Evolutionary conservation across 2,797 vertebrate species (phyloP), one percentile per base, ranked within the genome.

Genomic region (Protonibea diacanthus): DNA sequence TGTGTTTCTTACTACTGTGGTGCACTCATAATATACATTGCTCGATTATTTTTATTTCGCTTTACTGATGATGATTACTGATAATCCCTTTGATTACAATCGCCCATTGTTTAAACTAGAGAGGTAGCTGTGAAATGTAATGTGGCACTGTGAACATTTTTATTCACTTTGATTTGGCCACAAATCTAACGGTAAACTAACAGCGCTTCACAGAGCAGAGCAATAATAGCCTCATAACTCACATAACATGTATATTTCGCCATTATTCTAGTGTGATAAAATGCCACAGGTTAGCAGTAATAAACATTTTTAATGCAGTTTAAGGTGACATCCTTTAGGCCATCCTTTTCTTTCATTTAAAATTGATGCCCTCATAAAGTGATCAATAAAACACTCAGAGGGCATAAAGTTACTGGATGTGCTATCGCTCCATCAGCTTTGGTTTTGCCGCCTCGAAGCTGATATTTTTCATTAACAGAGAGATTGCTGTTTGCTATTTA

Each of bases 381-480:
- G 65, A 85, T 90, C 86, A 76, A 89, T 90, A 74, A 75, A 85
- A 80, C 10, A 52, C 23, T 71, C 60, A 29, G 45, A 74, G 56
- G 64, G 53, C 40, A 45, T 60, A 66, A 76, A 56, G 77, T 58
- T 67, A 47, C 60, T 47, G 45, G 21, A 29, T 55, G 60, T 13
- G 70, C 42, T 49, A 29, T 60, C 25, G 57, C 29, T 69, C 74
- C 70, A 81, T 80, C 70, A 81, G 53, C 56, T 86, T 84, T 87
- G 84, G 84, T 89, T 70, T 83, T 45, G 25, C 67, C 52, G 85
- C 67, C 58, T 73, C 23, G 70, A 29, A 83, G 58, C 51, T 61
- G 64, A 74, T 59, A 38, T 62, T 61, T 76, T 72, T 80, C 4
- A 14, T 29, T 53, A 27, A 15, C n/a, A 78, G 29, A 77, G 57